Percentiles rank a stretch among this genome's conserved stretches.
Evolutionary conservation across 2,888 invertebrate species (phyloP).

Genomic region (Crepidodera aurea): DNA sequence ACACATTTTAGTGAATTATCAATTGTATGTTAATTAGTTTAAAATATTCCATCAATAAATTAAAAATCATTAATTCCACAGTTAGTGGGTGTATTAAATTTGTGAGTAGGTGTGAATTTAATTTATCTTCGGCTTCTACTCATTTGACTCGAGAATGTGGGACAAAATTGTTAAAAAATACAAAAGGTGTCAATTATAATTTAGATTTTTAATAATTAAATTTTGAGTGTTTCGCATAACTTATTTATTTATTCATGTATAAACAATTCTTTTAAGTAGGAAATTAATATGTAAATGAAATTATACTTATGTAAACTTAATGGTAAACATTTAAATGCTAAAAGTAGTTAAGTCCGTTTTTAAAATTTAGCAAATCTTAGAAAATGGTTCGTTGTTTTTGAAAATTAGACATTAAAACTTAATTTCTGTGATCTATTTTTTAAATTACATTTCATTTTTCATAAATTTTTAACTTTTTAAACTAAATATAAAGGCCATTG

Average conservation of each 20-base stretch:
- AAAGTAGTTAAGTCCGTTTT: no score
- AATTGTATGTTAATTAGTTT: constrained; percentile 40
- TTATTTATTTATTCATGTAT: not conserved
- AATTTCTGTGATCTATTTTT: no score
- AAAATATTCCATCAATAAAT: constrained; percentile 39
- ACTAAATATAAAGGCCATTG: no score
- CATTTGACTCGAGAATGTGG: constrained; percentile 19
- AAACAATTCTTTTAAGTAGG: not conserved
- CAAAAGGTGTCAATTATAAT: constrained; percentile 17
- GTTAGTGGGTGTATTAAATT: constrained; percentile 35
- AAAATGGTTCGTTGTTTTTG: no score
- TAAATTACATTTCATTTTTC: no score
- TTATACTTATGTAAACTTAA: no score
- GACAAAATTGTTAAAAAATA: constrained; percentile 23
- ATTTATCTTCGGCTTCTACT: constrained; percentile 31
- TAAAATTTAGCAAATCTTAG: no score
- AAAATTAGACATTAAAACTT: no score
- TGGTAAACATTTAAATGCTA: no score
- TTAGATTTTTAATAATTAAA: constrained; percentile 5
- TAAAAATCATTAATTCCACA: constrained; percentile 34
- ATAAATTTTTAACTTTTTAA: no score
- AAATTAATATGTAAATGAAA: constrained; percentile 5
- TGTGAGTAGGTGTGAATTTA: constrained; percentile 36
- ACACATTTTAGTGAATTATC: constrained; percentile 37
- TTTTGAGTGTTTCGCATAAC: not conserved